Evolutionary conservation across 2,797 vertebrate species (phyloP).

Genomic region (Pelobates cultripes): DNA sequence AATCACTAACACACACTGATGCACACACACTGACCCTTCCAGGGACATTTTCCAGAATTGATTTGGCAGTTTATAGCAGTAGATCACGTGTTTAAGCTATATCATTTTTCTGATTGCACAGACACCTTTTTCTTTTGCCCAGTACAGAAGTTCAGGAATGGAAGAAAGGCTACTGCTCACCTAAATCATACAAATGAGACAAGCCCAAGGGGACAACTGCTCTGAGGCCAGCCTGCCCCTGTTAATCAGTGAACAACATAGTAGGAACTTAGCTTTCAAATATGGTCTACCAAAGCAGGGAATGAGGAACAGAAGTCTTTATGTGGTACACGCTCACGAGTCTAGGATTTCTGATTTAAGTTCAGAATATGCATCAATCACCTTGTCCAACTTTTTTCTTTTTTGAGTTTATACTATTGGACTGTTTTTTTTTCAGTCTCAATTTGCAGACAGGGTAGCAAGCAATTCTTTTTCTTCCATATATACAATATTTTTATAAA

Average conservation of each 20-base stretch:
- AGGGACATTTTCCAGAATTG: not conserved
- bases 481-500: conserved; percentile 78
- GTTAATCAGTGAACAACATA: not conserved
- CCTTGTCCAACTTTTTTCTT: conserved; percentile 15
- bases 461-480: conserved; percentile 77
- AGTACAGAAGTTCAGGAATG: not conserved
- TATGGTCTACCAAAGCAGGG: not conserved
- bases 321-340: conserved; percentile 3
- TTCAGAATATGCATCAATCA: not conserved
- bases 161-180: not conserved
- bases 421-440: conserved; percentile 65
- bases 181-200: conserved; percentile 1
- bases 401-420: conserved; percentile 78
- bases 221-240: conserved; percentile 4
- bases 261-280: not conserved
- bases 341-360: not conserved
- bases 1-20: not conserved
- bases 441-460: conserved; percentile 94
- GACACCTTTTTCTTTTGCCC: not conserved
- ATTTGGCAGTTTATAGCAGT: not conserved
- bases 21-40: not conserved
- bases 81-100: not conserved
- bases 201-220: not conserved
- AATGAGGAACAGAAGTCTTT: not conserved
- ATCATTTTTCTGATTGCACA: not conserved